Percentiles rank a stretch among this genome's conserved stretches.
phyloP scores from a whole-genome alignment of 37 sponge, comb jelly and placozoan genomes.

The Ephydatia muelleri region DNA sequence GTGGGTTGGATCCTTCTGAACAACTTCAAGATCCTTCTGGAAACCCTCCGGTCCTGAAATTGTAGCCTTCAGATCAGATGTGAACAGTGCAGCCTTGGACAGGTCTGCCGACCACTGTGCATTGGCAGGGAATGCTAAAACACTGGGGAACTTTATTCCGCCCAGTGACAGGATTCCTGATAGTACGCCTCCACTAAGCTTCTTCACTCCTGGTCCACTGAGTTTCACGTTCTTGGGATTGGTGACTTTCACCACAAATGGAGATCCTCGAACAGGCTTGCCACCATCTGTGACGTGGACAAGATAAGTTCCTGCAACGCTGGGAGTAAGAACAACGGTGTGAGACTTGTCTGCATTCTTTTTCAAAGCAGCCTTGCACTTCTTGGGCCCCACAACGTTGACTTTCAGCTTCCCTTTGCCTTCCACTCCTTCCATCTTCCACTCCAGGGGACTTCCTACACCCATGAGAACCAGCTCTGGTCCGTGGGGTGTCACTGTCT shows the following conservation, averaged over 20 bases:
- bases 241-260: conserved; percentile 25
- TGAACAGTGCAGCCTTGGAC: neutral
- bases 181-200: neutral
- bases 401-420: neutral
- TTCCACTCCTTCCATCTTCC: neutral
- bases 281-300: conserved; percentile 10
- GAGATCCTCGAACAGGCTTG: conserved; percentile 27
- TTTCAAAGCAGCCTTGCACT: neutral
- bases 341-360: conserved; percentile 47
- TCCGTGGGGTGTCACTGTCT: neutral
- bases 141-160: neutral
- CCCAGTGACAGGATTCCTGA: neutral
- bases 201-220: neutral
- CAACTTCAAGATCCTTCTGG: neutral
- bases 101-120: neutral
- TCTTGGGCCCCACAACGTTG: neutral
- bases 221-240: neutral
- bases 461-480: neutral
- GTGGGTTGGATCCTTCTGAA: neutral
- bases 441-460: neutral
- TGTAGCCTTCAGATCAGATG: neutral
- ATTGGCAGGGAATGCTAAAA: neutral
- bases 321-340: conserved; percentile 31
- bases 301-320: neutral
- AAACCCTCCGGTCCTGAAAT: neutral